phyloP scores from a whole-genome alignment of 2,113 vertebrate species.

The Aplodontia rufa region DNA sequence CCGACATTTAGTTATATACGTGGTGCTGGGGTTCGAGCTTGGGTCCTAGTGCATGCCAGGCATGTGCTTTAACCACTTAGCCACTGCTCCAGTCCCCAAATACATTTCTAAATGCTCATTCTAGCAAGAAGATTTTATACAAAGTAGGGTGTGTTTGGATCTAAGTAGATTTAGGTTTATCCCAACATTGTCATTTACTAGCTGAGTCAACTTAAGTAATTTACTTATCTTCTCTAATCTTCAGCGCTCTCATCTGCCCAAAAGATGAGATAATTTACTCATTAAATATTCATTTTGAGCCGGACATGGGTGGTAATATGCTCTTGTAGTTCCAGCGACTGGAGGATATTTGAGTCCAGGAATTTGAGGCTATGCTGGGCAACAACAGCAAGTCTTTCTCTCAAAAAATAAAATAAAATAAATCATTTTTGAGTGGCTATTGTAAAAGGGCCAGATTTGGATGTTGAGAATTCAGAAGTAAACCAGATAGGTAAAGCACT shows the following conservation, averaged over 20 bases:
- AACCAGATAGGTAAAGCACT: not conserved
- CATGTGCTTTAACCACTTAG: no score
- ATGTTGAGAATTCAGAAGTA: not conserved
- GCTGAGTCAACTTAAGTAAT: not conserved
- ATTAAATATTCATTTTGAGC: not conserved
- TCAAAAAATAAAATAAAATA: not conserved
- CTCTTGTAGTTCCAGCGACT: not conserved
- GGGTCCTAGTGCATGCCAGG: no score
- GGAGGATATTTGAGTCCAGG: not conserved
- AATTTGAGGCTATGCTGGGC: not conserved
- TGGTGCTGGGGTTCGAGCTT: no score
- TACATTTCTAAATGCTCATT: not conserved
- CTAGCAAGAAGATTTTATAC: not conserved
- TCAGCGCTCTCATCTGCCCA: not conserved
- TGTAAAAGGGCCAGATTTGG: not conserved
- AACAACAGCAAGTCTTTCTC: not conserved
- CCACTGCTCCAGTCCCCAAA: no score
- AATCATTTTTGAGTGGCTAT: not conserved
- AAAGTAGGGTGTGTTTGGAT: not conserved
- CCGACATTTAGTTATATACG: no score
- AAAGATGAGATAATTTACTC: not conserved
- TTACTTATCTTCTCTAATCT: conserved; percentile 16
- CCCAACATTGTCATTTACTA: not conserved
- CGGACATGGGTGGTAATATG: no score
- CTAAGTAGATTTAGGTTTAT: conserved; percentile 1